Conservation (phyloP, 1,140 invertebrate species). For the Helicoverpa zea region DNA sequence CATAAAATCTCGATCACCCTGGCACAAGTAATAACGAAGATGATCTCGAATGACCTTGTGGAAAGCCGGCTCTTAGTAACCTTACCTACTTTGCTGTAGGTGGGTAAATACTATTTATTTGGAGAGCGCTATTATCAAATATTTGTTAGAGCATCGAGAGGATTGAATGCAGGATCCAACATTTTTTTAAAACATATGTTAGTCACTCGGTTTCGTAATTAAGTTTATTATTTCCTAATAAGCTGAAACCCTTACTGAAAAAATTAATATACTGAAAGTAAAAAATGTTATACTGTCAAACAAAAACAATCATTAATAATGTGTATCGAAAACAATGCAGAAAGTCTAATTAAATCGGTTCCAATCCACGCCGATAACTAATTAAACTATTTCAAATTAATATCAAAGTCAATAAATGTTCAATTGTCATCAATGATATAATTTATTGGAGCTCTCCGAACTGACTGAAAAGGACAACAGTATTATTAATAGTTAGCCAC, state of each 20-base stretch:
- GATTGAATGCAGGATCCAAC: too few species aligned
- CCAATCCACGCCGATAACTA: neutral
- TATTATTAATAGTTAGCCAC: conserved; percentile 26
- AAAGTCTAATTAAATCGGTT: neutral
- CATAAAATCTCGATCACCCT: conserved; percentile 11
- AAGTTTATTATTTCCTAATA: too few species aligned
- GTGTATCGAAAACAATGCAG: too few species aligned
- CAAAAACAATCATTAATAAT: conserved; percentile 1
- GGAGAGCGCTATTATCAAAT: neutral
- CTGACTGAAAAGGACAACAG: conserved; percentile 18
- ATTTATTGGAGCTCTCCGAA: conserved; percentile 11
- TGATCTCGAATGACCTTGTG: conserved; percentile 25
- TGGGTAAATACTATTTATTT: neutral
- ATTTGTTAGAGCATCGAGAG: neutral
- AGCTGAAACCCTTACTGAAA: neutral
- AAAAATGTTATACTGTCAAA: neutral
- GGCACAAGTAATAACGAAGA: conserved; percentile 4
- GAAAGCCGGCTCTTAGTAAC: neutral
- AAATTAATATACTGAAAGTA: neutral
- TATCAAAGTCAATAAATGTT: conserved; percentile 24
- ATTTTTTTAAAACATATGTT: too few species aligned
- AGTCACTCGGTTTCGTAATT: too few species aligned
- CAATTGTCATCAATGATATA: conserved; percentile 28
- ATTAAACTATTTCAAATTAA: conserved; percentile 32
- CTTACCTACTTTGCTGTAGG: neutral